phyloP scores from a whole-genome alignment of 30 jellyfish, hydroid and myxozoan genomes.

The Catostylus mosaicus region DNA sequence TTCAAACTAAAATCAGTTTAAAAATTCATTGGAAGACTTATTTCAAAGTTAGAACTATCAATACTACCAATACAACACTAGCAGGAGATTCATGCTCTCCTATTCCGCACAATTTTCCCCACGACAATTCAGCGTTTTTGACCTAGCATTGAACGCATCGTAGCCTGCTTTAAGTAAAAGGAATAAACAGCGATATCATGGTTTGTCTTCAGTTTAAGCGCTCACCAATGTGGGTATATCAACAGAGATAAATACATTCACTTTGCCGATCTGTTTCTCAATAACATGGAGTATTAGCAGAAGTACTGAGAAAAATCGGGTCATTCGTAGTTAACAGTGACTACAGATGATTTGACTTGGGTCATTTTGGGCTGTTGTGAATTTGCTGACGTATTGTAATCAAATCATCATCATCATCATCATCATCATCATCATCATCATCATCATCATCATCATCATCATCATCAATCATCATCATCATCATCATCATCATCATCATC shows the following conservation, averaged over 20 bases:
- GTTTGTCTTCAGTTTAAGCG: conserved; percentile 11
- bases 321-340: conserved; percentile 21
- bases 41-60: too few species aligned
- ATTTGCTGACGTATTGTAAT: neutral
- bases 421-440: neutral
- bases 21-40: too few species aligned
- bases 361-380: neutral
- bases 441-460: neutral
- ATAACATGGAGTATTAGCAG: conserved; percentile 4
- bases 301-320: neutral
- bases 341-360: neutral
- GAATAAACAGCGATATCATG: neutral
- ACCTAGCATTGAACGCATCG: neutral
- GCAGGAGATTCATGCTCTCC: too few species aligned
- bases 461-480: neutral
- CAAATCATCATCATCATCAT: too few species aligned
- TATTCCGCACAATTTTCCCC: too few species aligned
- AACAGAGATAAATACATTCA: conserved; percentile 23
- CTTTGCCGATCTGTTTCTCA: neutral
- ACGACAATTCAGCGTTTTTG: too few species aligned
- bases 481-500: neutral
- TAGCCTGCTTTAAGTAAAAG: too few species aligned
- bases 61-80: too few species aligned
- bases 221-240: conserved; percentile 20
- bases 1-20: too few species aligned